Base-by-base conservation (phyloP, 2,888 invertebrate species). In the Eugnorisma glareosa region DNA sequence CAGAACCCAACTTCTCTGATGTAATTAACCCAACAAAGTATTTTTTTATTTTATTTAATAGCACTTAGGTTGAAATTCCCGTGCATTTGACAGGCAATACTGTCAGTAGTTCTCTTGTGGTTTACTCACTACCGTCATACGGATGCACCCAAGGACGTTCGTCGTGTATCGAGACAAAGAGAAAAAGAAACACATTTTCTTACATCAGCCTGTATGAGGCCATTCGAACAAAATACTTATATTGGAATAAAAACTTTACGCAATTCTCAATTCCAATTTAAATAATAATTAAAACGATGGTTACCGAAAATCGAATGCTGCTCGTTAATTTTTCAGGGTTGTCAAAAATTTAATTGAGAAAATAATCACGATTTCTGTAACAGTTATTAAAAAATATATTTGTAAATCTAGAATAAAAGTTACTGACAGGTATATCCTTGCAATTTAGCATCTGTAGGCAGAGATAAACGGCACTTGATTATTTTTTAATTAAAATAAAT, bases 131-230 rank as follows among this genome's bases (percentile, higher is more conserved):
- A 72, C 28, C 21, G 77, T 69, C 75, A 67, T 79, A 84, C 82
- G 82, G 80, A 79, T 81, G 81, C 64, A 70, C 63, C 73, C 86
- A 88, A 89, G 89, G 89, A 83, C 86, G 67, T 57, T 35, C 24
- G 35, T 54, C 31, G 18, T 40, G 45, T 40, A 24, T 21, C 6
- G 45, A 85, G 79, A 85, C 84, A 86, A 84, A 84, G 78, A 77
- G 73, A 73, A 75, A 37, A 69, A 71, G 66, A 67, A 67, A 67
- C 59, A 40, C 40, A 61, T 81, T 79, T 80, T 73, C 73, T 82
- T 82, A 72, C 78, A 77, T 73, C 67, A 83, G 67, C 7, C n/a
- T 37, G 54, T n/a, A 31, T 11, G 31, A 28, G 13, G 31, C 61
- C n/a, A 79, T 35, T 69, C 37, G 13, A 75, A 31, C 31, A 75